Evolutionary conservation across 1,140 invertebrate species (phyloP).

Genomic region (Atta texana): DNA sequence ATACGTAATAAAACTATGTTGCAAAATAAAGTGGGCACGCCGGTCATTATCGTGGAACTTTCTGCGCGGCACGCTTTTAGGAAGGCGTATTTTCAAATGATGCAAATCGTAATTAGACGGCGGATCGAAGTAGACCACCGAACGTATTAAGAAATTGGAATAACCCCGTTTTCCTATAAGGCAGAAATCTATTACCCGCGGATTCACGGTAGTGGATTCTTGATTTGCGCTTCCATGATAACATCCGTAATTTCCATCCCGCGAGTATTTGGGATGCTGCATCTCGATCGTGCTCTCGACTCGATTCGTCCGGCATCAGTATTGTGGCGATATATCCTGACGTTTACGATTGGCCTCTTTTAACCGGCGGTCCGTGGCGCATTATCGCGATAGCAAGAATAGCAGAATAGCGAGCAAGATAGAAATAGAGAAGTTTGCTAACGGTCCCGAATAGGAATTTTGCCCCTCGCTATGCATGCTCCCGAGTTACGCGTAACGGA

Average conservation of each 20-base stretch:
- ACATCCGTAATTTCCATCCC: slow-evolving; percentile 4
- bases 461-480: slow-evolving; percentile 49
- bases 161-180: slow-evolving; percentile 37
- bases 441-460: slow-evolving; percentile 64
- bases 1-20: slow-evolving; percentile 9
- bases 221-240: background rate
- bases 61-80: background rate
- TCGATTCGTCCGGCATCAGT: background rate
- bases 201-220: slow-evolving; percentile 2
- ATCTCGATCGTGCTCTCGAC: background rate
- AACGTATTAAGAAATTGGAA: slow-evolving; percentile 37
- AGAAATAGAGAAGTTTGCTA: slow-evolving; percentile 57
- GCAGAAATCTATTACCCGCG: slow-evolving; percentile 13
- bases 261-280: slow-evolving; percentile 17
- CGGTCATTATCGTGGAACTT: slow-evolving; percentile 34
- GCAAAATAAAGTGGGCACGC: slow-evolving; percentile 31
- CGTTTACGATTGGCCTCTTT: slow-evolving; percentile 42
- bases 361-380: background rate
- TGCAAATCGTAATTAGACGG: slow-evolving; percentile 33
- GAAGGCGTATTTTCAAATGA: background rate
- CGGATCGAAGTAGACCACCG: background rate
- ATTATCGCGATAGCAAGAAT: slow-evolving; percentile 12
- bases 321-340: slow-evolving; percentile 26
- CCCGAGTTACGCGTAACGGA: slow-evolving; percentile 60
- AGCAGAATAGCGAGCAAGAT: slow-evolving; percentile 27